Percentiles rank a stretch among this genome's conserved stretches.
Evolutionary conservation across 2,113 vertebrate species (phyloP).

Genomic region (Merops nubicus): DNA sequence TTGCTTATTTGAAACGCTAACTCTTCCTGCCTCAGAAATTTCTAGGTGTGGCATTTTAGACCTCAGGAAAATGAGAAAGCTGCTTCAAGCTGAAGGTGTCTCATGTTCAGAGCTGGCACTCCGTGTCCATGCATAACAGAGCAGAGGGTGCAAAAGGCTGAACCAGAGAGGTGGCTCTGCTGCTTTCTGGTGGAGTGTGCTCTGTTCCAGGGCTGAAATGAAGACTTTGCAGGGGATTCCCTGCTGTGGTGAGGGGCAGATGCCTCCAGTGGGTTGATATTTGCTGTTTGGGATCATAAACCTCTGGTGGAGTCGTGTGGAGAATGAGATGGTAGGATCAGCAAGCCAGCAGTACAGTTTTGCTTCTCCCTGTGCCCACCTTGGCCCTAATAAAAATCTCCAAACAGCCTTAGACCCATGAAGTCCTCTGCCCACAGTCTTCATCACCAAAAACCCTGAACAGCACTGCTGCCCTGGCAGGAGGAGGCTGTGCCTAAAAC

Average conservation of each 20-base stretch:
- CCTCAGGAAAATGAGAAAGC: constrained; percentile 6
- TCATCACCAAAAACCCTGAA: background rate
- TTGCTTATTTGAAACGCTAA: constrained; percentile 27
- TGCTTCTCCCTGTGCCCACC: background rate
- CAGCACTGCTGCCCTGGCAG: background rate
- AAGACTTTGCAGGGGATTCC: background rate
- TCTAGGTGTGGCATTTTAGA: constrained; percentile 10
- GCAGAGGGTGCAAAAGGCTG: background rate
- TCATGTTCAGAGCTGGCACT: background rate
- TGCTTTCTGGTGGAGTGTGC: background rate
- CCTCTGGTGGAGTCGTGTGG: background rate
- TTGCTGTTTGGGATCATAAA: background rate
- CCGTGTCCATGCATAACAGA: background rate
- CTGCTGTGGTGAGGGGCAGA: background rate
- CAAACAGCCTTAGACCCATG: background rate
- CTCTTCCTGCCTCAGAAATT: constrained; percentile 9
- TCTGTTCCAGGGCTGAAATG: background rate
- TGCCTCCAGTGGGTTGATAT: background rate
- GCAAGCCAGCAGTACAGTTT: background rate
- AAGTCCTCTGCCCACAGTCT: background rate
- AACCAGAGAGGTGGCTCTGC: fast-evolving
- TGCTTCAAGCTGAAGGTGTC: background rate
- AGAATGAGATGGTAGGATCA: background rate
- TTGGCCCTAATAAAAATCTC: background rate
- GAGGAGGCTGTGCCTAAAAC: background rate